A percentile compares a stretch with the other conserved stretches of the same genome.
Evolutionary conservation across 1,140 invertebrate species (phyloP).

Genomic region (Drosophila rufa): DNA sequence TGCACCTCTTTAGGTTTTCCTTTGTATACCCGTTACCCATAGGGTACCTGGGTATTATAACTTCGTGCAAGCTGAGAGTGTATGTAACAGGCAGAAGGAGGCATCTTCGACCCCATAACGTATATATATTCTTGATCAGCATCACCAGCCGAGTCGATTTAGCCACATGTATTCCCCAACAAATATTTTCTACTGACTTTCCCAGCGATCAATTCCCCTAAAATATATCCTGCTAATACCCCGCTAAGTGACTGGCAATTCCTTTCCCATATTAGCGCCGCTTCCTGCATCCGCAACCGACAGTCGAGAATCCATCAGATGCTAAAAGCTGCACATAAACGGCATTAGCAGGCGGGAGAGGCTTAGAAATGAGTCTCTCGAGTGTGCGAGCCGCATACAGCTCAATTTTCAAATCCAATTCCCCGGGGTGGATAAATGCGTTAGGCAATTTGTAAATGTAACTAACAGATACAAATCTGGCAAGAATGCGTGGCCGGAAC

Average conservation of each 20-base stretch:
- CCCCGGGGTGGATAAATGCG: conserved; percentile 36
- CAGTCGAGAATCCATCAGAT: conserved; percentile 66
- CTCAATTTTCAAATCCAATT: conserved; percentile 54
- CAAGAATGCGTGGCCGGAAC: conserved; percentile 49
- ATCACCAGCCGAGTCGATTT: too few relatives aligned
- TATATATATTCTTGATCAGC: too few relatives aligned
- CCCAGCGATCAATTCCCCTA: not conserved
- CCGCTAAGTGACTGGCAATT: conserved; percentile 58
- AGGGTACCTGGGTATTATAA: too few relatives aligned
- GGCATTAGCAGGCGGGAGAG: conserved; percentile 34
- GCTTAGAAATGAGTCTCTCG: conserved; percentile 13
- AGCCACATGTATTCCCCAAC: too few relatives aligned
- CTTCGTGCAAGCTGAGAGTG: too few relatives aligned
- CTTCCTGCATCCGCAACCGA: conserved; percentile 8
- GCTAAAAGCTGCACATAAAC: conserved; percentile 61
- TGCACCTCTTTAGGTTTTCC: too few relatives aligned
- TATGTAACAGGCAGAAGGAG: too few relatives aligned
- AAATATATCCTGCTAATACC: conserved; percentile 42
- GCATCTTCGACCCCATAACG: too few relatives aligned
- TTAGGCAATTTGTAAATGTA: conserved; percentile 77
- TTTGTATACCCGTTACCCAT: too few relatives aligned
- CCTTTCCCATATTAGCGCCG: conserved; percentile 7
- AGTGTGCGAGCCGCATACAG: conserved; percentile 14
- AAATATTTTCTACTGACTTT: not conserved
- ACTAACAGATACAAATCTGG: conserved; percentile 71